Base-by-base conservation (phyloP, 2,113 vertebrate species). In the Fulmarus glacialis region DNA sequence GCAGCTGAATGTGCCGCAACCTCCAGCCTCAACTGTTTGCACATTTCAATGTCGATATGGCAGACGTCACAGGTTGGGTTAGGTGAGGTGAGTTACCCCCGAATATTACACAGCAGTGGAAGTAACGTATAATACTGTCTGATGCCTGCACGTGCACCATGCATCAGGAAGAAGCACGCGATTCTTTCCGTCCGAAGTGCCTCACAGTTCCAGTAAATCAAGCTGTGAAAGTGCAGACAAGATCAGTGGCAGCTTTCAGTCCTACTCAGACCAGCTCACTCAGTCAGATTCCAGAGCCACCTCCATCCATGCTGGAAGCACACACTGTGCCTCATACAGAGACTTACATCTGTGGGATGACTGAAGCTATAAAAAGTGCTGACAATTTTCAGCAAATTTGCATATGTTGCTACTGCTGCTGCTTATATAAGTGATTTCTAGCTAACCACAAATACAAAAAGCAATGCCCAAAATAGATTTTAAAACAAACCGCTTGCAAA, bases 281-380 rank as follows among this genome's bases (percentile, higher is more conserved):
- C 86, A 85, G 79, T 36, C 32, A 55, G 80, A 92, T 96, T 96
- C 92, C 96, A 94, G 83, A 96, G 91, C 94, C 96, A 94, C 95
- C 93, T 96, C 78, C 86, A 81, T 94, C 89, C 84, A 5, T 62
- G 42, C 93, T 97, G 95, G 87, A 96, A 94, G 95, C 43, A 93
- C 93, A 97, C 16, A 3, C 79, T 96, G 91, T 96, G 72, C 94
- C 92, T 87, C 87, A 56, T 53, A 60, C 89, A 92, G 87, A 95
- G 94, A 72, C 96, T 89, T 92, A 88, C 87, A 97, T 90, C 94
- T 95, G 89, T 85, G 92, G 90, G 92, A 97, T 86, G 97, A 92
- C 93, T 96, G 94, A 92, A 96, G 94, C 95, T 97, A 97, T 97
- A 97, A 97, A 97, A 97, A 97, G 85, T 92, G 88, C 95, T 97